Conservation (phyloP, 2,797 vertebrate genomes). For the Dermochelys coriacea region DNA sequence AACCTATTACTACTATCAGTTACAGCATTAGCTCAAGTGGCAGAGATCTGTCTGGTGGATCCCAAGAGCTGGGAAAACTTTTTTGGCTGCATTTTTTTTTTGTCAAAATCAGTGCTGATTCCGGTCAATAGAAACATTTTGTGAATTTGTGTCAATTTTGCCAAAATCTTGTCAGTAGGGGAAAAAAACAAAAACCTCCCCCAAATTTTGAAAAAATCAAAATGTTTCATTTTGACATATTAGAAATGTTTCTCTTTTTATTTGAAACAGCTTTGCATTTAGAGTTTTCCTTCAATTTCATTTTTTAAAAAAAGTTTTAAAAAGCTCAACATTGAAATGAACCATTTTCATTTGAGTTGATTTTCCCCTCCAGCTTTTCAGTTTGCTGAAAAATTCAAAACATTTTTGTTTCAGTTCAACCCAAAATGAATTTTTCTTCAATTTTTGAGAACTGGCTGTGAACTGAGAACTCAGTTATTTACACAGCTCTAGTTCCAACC, state of each 20-base stretch:
- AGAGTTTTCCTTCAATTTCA: not conserved
- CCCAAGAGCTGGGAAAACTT: not conserved
- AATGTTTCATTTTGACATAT: not conserved
- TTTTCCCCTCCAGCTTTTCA: not conserved
- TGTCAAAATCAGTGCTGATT: not conserved
- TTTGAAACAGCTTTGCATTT: not conserved
- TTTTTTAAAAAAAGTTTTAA: not conserved
- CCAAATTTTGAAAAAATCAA: not conserved
- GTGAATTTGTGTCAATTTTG: not conserved
- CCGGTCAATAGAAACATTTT: not conserved
- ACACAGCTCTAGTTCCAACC: not conserved
- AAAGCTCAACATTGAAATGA: not conserved
- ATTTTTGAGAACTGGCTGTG: not conserved
- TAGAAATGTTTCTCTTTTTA: not conserved
- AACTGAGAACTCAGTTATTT: not conserved
- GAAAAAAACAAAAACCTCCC: not conserved
- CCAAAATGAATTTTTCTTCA: not conserved
- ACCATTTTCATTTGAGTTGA: not conserved
- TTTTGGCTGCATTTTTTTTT: not conserved
- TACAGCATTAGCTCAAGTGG: not conserved
- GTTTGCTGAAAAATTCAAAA: not conserved
- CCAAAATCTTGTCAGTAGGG: not conserved
- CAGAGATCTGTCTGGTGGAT: not conserved
- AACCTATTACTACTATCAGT: not conserved
- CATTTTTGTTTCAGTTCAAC: not conserved